Evolutionary conservation across 2,113 vertebrate species (phyloP), one percentile per base, ranked within the genome.

Genomic region (Xerus inauris): DNA sequence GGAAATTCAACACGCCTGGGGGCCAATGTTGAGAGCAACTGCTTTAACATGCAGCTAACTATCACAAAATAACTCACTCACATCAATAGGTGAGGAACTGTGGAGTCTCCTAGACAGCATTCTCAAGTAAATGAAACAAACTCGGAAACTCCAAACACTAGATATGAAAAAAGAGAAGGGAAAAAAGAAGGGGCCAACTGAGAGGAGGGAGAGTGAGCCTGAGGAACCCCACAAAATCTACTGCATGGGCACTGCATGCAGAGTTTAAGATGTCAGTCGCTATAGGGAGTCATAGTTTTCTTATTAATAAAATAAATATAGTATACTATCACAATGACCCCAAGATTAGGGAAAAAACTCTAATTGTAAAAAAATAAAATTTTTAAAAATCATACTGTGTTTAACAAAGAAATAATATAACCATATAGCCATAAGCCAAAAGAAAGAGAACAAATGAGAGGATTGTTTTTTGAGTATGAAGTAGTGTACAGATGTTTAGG

Each of bases 191-290:
- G 32, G 3, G 38, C 1, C 19, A 51, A 8, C 14, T 0, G 9
- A 51, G 73, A 82, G 17, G 20, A 51, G n/a, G 30, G n/a, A 40
- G 35, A 72, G 17, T 10, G 4, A 69, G n/a, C 2, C 3, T 0
- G 0, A 14, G 4, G 30, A 22, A 3, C 6, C 30, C 24, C 9
- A 0, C 1, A n/a, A n/a, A 12, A 4, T 5, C 69, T 20, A 5
- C 0, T 0, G 7, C 0, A 32, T 14, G 42, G 24, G 19, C 9
- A 45, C 24, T 24, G 5, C 6, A 82, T 45, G 38, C 20, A 38
- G n/a, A 51, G 13, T 1, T 1, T 1, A 38, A 67, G 14, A 17
- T 2, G 38, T 3, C 72, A 62, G 38, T 47, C 62, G 6, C 76
- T 7, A 35, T 8, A 57, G 28, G 76, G 16, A 80, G 3, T 0